Conservation (phyloP, 2,888 invertebrate genomes). For the Hypena proboscidalis region DNA sequence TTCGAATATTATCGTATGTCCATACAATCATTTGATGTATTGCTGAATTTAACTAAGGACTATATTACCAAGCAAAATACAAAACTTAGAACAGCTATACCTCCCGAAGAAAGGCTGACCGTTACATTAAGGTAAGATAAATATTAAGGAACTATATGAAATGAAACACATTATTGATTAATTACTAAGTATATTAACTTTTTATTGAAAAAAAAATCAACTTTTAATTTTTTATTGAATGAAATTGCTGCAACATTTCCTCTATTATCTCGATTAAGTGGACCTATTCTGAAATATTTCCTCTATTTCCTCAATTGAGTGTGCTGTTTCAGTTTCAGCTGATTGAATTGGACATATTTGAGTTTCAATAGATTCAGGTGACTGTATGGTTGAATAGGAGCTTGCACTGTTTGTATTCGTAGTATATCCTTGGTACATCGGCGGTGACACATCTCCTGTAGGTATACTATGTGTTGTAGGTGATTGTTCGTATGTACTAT, state of each 20-base stretch:
- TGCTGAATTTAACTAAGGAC: too few relatives aligned
- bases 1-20: too few relatives aligned
- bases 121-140: too few relatives aligned
- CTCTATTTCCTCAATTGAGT: constrained; percentile 25
- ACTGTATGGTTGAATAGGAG: constrained; percentile 27
- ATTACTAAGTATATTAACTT: constrained; percentile 11
- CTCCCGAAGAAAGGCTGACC: too few relatives aligned
- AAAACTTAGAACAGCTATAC: too few relatives aligned
- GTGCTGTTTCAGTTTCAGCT: constrained; percentile 25
- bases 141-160: too few relatives aligned
- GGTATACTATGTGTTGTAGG: constrained; percentile 17
- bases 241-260: neutral
- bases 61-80: too few relatives aligned
- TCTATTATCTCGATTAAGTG: constrained; percentile 10
- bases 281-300: constrained; percentile 20
- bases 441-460: constrained; percentile 13
- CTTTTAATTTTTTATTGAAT: constrained; percentile 8
- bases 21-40: too few relatives aligned
- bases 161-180: constrained; percentile 21
- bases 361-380: constrained; percentile 13
- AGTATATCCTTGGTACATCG: constrained; percentile 23
- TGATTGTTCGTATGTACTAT: constrained; percentile 21
- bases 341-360: constrained; percentile 15
- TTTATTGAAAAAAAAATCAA: constrained; percentile 6
- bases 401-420: constrained; percentile 22